Evolutionary conservation across 2,888 invertebrate species (phyloP), one percentile per base, ranked within the genome.

Genomic region (Parapristionchus giblindavisi): DNA sequence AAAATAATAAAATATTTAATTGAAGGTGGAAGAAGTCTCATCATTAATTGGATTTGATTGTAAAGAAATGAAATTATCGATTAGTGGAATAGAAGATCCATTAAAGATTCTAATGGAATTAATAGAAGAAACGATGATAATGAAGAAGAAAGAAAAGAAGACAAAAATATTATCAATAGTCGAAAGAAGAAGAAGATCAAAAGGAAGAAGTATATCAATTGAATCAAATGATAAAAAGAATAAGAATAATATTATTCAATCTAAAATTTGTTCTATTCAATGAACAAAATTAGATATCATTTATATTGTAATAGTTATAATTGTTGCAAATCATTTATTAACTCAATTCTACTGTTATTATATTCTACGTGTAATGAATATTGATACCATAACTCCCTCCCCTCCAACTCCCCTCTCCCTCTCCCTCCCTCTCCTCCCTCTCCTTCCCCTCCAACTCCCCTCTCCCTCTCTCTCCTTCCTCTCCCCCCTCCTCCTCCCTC

Each of bases 71-170:
- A 24, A 43, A n/a, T n/a, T 32, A 29, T 56, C 56, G 40, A 32
- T 34, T 24, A 43, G 11, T 32, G 71, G 58, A 34, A 43, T 36
- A 58, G 48, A 40, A 34, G 58, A 58, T 27, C 56, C 56, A 24
- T 38, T 54, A 58, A 32, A 34, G 58, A 40, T 40, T 3, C 5
- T 71, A 2, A 24, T 32, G 40, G 71, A 71, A n/a, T 38, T 71
- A 40, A 32, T 71, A 14, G 40, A 29, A 27, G 71, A 71, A 68
- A 36, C 43, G n/a, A 4, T 52, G 51, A 38, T 52, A 52, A 68
- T 34, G 29, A 71, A 43, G 58, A 71, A 71, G 58, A 71, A 56
- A 27, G n/a, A 29, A n/a, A 71, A 32, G 40, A 71, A 27, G 40
- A 40, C 51, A 24, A 32, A 52, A 36, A 1, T 51, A 6, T 68